A percentile compares a stretch with the other conserved stretches of the same genome.
phyloP scores from a whole-genome alignment of 2,888 invertebrate genomes.

The Nebria salina region DNA sequence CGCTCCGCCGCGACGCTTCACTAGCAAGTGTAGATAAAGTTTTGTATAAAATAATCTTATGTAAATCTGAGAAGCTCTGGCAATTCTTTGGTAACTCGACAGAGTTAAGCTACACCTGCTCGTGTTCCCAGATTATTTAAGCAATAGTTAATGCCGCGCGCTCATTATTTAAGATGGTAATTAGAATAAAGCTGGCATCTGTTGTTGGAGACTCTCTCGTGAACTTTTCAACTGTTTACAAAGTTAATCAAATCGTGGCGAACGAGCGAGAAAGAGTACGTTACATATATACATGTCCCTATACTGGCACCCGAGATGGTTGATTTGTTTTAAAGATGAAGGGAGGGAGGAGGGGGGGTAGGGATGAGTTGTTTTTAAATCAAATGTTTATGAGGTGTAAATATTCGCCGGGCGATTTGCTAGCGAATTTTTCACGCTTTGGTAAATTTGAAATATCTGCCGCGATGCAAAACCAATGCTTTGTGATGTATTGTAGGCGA shows the following conservation, averaged over 20 bases:
- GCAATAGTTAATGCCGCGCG: slow-evolving; percentile 64
- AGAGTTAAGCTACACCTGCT: slow-evolving; percentile 58
- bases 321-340: background rate
- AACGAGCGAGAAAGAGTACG: background rate
- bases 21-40: background rate
- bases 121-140: slow-evolving; percentile 64
- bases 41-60: slow-evolving; percentile 61
- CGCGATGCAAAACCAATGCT: background rate
- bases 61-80: slow-evolving; percentile 58
- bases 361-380: background rate
- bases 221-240: background rate
- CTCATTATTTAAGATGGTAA: slow-evolving; percentile 63
- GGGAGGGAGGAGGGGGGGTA: background rate
- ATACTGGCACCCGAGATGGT: too few relatives aligned
- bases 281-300: background rate
- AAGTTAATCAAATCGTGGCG: background rate
- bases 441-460: background rate
- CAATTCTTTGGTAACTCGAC: slow-evolving; percentile 52
- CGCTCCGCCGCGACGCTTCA: background rate
- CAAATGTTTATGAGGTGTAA: background rate
- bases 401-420: background rate
- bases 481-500: background rate
- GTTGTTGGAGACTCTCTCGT: background rate
- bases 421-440: background rate
- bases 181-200: slow-evolving; percentile 52